A percentile compares a stretch with the other conserved stretches of the same genome.
Conservation (phyloP, 2,797 vertebrate genomes). For the Potorous gilbertii region DNA sequence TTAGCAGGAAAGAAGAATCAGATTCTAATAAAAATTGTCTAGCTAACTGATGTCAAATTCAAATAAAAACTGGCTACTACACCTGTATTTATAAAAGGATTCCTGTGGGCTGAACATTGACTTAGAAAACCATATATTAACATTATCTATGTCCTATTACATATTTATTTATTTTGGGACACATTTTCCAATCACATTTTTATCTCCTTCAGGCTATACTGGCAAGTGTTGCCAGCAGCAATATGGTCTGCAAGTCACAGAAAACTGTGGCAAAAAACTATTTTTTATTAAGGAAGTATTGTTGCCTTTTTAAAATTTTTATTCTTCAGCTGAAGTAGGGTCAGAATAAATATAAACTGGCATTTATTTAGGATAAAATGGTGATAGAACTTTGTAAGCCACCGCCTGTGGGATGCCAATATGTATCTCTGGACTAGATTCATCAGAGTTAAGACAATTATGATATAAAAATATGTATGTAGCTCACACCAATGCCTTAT, state of each 20-base stretch:
- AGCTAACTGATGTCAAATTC: not conserved
- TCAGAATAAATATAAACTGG: not conserved
- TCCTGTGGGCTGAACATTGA: not conserved
- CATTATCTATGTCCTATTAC: not conserved
- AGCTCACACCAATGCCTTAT: not conserved
- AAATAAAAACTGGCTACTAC: not conserved
- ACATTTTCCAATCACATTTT: no score
- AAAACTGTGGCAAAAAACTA: no score
- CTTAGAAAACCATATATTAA: not conserved
- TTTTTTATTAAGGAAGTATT: constrained; percentile 23
- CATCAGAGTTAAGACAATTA: constrained; percentile 29
- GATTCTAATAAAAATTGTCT: not conserved
- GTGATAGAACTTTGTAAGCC: not conserved
- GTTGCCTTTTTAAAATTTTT: constrained; percentile 38
- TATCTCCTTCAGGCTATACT: not conserved
- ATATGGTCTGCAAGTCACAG: not conserved
- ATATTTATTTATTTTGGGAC: not conserved
- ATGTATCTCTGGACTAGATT: not conserved
- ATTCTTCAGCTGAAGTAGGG: not conserved
- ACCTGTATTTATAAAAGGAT: not conserved
- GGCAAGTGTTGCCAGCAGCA: not conserved
- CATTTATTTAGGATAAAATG: not conserved
- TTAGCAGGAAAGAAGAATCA: not conserved
- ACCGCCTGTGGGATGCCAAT: not conserved
- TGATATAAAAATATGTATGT: not conserved